A percentile compares a stretch with the other conserved stretches of the same genome.
Conservation (phyloP, 2,888 invertebrate genomes). For the Dicycla oo region DNA sequence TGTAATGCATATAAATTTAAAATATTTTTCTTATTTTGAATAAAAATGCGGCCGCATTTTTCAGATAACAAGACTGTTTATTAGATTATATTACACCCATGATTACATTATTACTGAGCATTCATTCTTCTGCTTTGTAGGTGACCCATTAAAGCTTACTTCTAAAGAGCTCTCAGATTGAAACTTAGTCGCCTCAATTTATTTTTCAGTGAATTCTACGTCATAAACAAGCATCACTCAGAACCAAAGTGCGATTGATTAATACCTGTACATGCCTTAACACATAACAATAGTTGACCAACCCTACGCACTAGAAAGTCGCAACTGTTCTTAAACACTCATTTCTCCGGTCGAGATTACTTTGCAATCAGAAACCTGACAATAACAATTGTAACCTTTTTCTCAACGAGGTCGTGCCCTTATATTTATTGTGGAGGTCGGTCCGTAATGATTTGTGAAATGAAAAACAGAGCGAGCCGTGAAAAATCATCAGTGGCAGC, state of each 20-base stretch:
- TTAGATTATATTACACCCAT: background rate
- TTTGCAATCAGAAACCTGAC: slow-evolving; percentile 68
- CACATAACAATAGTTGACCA: slow-evolving; percentile 4
- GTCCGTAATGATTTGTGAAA: slow-evolving; percentile 69
- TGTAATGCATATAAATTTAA: slow-evolving; percentile 42
- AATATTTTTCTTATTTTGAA: background rate
- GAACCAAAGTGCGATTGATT: background rate
- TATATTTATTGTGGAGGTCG: slow-evolving; percentile 49
- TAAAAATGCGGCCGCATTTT: slow-evolving; percentile 3
- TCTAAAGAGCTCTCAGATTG: background rate
- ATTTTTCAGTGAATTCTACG: background rate
- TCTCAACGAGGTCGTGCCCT: slow-evolving; percentile 65
- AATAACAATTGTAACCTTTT: slow-evolving; percentile 67
- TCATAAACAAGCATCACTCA: background rate
- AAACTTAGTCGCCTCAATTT: background rate
- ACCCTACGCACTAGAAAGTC: slow-evolving; percentile 20
- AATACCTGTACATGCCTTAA: background rate
- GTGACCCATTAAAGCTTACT: background rate
- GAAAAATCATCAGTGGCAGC: slow-evolving; percentile 63
- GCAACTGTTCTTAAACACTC: slow-evolving; percentile 40
- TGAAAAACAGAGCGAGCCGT: slow-evolving; percentile 65
- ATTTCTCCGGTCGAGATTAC: slow-evolving; percentile 67
- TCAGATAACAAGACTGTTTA: background rate
- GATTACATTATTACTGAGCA: background rate
- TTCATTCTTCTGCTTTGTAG: background rate